These are phyloP conservation scores for Myotis daubentonii DNA, from an alignment of 2,797 vertebrate genomes.

Conservation along the genomic window DNA sequence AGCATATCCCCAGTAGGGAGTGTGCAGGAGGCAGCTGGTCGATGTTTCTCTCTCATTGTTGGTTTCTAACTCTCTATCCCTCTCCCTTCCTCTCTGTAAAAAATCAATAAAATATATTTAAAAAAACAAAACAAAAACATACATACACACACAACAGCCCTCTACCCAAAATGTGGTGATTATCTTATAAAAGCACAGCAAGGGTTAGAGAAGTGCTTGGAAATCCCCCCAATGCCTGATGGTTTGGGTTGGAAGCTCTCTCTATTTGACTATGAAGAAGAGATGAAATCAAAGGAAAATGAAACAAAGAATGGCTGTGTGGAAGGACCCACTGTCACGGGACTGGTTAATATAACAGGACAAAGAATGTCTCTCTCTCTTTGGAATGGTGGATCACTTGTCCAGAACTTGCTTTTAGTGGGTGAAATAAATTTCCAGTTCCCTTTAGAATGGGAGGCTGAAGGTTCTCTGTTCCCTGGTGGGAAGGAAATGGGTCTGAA, in stretches of 20 bases:
- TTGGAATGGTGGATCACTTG: not conserved
- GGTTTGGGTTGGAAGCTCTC: not conserved
- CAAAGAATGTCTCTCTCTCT: not conserved
- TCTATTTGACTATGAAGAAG: not conserved
- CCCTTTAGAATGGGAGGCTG: not conserved
- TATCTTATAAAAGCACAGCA: not conserved
- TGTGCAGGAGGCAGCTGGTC: too few relatives aligned
- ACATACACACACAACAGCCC: not conserved
- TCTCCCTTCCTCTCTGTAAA: too few relatives aligned
- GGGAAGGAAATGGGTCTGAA: not conserved
- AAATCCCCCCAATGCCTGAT: not conserved
- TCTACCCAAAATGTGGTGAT: not conserved
- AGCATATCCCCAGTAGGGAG: too few relatives aligned
- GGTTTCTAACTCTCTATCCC: too few relatives aligned
- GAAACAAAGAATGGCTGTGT: not conserved
- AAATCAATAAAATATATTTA: too few relatives aligned
- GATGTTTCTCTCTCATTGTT: too few relatives aligned
- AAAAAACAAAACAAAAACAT: too few relatives aligned
- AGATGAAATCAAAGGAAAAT: not conserved
- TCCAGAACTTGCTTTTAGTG: not conserved
- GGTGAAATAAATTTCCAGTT: not conserved
- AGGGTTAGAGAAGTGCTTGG: not conserved
- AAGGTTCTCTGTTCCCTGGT: not conserved
- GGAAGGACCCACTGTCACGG: fast-evolving
- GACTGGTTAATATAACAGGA: not conserved